phyloP scores from a whole-genome alignment of 2,888 invertebrate genomes.

The Cataglyphis albicans region DNA sequence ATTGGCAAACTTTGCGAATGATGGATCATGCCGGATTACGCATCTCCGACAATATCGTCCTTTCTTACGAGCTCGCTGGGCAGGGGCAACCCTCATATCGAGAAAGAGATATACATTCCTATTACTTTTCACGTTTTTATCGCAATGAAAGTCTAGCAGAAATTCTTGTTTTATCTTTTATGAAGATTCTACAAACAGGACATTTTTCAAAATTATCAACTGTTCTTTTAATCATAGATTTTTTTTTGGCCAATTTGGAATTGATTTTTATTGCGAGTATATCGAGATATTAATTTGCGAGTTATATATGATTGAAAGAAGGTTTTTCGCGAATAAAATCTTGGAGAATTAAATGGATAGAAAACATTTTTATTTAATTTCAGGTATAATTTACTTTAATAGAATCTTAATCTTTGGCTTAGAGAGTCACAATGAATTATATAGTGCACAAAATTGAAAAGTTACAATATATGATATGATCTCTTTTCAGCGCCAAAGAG shows the following conservation, averaged over 20 bases:
- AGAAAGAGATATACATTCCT: not conserved
- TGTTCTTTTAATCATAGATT: not conserved
- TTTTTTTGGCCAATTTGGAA: not conserved
- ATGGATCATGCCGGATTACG: constrained; percentile 79
- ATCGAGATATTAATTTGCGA: not conserved
- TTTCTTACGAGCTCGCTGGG: constrained; percentile 53
- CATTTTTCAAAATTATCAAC: not conserved
- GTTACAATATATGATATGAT: not conserved
- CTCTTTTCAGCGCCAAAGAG: not conserved
- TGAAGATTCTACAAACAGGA: not conserved
- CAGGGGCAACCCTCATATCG: not conserved
- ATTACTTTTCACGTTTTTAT: not conserved
- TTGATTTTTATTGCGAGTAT: not conserved
- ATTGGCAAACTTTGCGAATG: constrained; percentile 75
- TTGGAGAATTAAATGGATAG: not conserved
- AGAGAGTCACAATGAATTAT: no score
- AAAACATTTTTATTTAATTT: not conserved
- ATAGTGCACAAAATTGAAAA: not conserved
- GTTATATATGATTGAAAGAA: no score
- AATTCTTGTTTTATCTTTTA: not conserved
- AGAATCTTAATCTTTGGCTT: no score
- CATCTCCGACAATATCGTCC: constrained; percentile 74
- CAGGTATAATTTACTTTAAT: no score
- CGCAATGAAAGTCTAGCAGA: not conserved
- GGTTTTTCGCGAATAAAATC: not conserved